phyloP scores from a whole-genome alignment of 2,888 invertebrate genomes.

The Bembecia ichneumoniformis region DNA sequence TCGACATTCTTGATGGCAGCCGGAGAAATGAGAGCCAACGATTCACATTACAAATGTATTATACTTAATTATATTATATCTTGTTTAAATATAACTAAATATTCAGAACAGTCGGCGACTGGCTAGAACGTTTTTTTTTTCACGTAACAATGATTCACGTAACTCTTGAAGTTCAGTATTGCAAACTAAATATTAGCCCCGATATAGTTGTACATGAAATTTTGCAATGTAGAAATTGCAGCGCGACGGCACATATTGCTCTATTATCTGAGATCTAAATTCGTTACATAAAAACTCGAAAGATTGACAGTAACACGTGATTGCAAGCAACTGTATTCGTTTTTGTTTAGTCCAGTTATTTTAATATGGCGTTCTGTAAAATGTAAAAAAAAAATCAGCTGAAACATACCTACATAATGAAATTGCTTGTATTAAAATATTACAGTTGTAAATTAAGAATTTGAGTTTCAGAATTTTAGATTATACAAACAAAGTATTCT shows the following conservation, averaged over 20 bases:
- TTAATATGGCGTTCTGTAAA: too few species aligned
- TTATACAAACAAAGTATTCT: too few species aligned
- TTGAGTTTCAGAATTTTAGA: too few species aligned
- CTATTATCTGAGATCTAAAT: background rate
- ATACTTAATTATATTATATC: background rate
- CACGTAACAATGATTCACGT: conserved; percentile 19
- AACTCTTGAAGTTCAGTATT: background rate
- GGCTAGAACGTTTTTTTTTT: background rate
- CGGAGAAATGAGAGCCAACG: conserved; percentile 61
- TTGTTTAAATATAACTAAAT: background rate
- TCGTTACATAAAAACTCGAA: background rate
- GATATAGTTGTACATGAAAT: background rate
- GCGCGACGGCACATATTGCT: background rate
- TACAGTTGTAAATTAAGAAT: too few species aligned
- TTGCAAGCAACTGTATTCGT: background rate
- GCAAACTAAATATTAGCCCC: background rate
- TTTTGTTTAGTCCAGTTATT: background rate
- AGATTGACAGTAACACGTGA: background rate
- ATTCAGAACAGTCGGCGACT: background rate
- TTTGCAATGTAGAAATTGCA: background rate
- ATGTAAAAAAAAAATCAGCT: too few species aligned
- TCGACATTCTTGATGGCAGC: conserved; percentile 64
- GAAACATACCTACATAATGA: too few species aligned
- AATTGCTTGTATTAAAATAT: too few species aligned
- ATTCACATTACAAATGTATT: conserved; percentile 23